A percentile compares a stretch with the other conserved stretches of the same genome.
These are phyloP conservation scores for Diuraphis noxia DNA, from an alignment of 1,140 invertebrate species.

Conservation along the genomic window DNA sequence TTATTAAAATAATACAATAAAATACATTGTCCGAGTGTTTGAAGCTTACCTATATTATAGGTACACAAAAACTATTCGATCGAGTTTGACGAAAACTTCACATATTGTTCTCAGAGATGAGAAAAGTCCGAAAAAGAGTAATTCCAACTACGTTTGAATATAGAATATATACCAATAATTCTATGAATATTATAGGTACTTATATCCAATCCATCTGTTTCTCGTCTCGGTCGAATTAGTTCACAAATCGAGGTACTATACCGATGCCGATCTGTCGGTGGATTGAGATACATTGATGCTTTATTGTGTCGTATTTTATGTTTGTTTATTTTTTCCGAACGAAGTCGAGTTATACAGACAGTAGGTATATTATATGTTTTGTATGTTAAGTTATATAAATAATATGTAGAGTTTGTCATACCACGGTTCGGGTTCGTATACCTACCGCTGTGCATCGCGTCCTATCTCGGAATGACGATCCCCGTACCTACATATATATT, in stretches of 20 bases:
- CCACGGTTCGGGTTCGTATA: background rate
- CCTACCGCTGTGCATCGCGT: background rate
- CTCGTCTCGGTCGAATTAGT: background rate
- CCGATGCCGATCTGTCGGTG: background rate
- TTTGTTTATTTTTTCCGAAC: background rate
- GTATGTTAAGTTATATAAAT: no score
- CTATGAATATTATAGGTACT: background rate
- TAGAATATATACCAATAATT: background rate
- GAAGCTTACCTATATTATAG: background rate
- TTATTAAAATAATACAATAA: background rate
- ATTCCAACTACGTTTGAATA: background rate
- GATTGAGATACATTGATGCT: background rate
- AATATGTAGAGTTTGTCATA: background rate
- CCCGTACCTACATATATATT: background rate
- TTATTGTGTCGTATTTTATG: background rate
- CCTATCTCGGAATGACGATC: constrained; percentile 18
- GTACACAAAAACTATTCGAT: background rate
- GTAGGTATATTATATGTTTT: background rate
- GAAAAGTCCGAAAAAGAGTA: no score
- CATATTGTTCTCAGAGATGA: background rate
- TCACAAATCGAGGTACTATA: background rate
- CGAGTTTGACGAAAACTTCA: background rate
- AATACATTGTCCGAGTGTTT: background rate
- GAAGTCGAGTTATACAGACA: background rate
- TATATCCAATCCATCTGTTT: no score